Evolutionary conservation across 1,140 invertebrate species (phyloP), one percentile per base, ranked within the genome.

Genomic region (Protaetia brevitarsis): DNA sequence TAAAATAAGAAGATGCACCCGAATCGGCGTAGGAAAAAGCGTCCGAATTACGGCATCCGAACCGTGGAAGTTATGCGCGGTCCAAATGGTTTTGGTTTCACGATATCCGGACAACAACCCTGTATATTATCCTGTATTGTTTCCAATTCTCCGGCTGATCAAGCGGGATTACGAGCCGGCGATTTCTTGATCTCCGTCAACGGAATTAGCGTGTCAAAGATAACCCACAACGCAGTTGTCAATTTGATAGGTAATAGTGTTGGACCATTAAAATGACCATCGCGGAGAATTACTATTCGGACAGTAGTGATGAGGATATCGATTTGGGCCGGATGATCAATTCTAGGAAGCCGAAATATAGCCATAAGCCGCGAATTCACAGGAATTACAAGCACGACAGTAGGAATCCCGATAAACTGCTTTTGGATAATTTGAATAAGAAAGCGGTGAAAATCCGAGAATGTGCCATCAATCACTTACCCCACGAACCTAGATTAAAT

Each of bases 101-200:
- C 94, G 10, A 94, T 96, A 69, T 95, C 93, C n/a, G 94, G 94
- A 0, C 93, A 96, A 73, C 90, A 93, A 71, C 94, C 94, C 0
- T 95, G 93, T 77, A 89, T 95, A 69, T 81, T 96, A 8, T 93
- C 92, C 71, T 94, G 91, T 77, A 95, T 95, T 71, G 92, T 94
- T 1, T 81, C 84, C 66, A 88, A 89, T 67, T 94, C 92, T 73
- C 92, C 93, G 2, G 93, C 93, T 0, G 91, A 94, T 69, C 81
- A 83, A 64, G 93, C 93, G 16, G 94, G 94, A 2, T 81, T 98
- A 10, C 85, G 93, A 41, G 89, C 93, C 34, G 95, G 95, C 0
- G 94, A 97, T 78, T 95, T 94, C 73, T 81, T 98, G 7, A 88
- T 97, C 7, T 91, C 93, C 8, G 95, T 98, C 0, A 96, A 97